Conservation (phyloP, 2,797 vertebrate species). For the Lutjanus argentimaculatus region DNA sequence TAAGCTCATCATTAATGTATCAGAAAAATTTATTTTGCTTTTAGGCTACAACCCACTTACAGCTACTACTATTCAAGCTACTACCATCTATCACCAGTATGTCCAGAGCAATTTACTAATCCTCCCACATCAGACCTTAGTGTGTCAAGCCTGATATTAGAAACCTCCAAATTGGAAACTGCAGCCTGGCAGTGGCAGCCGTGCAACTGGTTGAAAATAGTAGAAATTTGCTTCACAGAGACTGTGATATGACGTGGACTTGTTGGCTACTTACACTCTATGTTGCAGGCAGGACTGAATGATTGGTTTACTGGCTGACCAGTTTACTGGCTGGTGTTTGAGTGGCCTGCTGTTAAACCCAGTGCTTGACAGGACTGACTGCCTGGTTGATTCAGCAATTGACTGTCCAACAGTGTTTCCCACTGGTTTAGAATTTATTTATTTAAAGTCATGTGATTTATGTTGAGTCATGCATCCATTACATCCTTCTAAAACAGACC, state of each 20-base stretch:
- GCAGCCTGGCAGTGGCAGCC: background rate
- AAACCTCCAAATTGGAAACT: constrained; percentile 13
- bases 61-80: background rate
- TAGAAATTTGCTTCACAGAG: constrained; percentile 36
- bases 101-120: constrained; percentile 27
- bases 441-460: constrained; percentile 24
- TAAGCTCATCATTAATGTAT: background rate
- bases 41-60: background rate
- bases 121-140: background rate
- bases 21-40: background rate
- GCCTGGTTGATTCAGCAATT: background rate
- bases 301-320: background rate
- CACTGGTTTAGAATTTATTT: constrained; percentile 19
- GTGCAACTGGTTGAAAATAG: constrained; percentile 18
- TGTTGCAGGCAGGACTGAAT: constrained; percentile 59
- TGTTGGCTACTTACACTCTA: constrained; percentile 61
- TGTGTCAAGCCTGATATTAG: constrained; percentile 6
- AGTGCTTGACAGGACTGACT: background rate
- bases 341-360: constrained; percentile 5
- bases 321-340: constrained; percentile 1
- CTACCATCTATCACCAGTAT: background rate
- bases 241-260: constrained; percentile 55
- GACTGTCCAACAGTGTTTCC: background rate
- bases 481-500: constrained; percentile 26
- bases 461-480: constrained; percentile 23